These are phyloP conservation scores for Dasyprocta punctata DNA, from an alignment of 2,113 vertebrate genomes.

Conservation along the genomic window DNA sequence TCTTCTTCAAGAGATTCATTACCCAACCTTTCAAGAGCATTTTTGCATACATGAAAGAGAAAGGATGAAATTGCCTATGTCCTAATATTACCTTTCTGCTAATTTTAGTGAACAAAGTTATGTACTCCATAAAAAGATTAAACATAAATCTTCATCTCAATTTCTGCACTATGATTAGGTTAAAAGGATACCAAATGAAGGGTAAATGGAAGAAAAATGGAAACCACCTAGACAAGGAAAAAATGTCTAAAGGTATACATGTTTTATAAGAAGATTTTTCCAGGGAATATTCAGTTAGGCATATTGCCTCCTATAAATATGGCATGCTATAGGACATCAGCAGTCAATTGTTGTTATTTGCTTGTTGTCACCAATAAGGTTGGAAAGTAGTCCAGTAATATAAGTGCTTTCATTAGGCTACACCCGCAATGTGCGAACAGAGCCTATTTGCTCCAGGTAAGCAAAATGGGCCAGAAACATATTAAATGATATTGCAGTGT, in stretches of 20 bases:
- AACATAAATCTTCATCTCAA: neutral
- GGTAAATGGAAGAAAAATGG: neutral
- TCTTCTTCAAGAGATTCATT: neutral
- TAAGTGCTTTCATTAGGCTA: neutral
- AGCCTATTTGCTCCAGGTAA: neutral
- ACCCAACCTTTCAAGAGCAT: neutral
- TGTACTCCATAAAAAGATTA: neutral
- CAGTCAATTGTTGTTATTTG: neutral
- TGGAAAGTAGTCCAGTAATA: neutral
- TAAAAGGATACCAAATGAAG: neutral
- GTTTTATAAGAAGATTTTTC: neutral
- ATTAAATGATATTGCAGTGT: neutral
- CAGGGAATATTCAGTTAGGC: neutral
- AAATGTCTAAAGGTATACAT: neutral
- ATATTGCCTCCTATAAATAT: neutral
- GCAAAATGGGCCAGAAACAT: neutral
- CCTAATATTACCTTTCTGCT: neutral
- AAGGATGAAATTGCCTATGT: neutral
- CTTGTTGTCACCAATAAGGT: neutral
- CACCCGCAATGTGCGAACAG: neutral
- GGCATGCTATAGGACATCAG: neutral
- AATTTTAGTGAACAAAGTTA: neutral
- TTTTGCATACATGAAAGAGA: neutral
- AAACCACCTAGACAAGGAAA: neutral
- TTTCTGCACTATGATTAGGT: neutral